Evolutionary conservation across 2,888 invertebrate species (phyloP).

Genomic region (Eilema griseolum): DNA sequence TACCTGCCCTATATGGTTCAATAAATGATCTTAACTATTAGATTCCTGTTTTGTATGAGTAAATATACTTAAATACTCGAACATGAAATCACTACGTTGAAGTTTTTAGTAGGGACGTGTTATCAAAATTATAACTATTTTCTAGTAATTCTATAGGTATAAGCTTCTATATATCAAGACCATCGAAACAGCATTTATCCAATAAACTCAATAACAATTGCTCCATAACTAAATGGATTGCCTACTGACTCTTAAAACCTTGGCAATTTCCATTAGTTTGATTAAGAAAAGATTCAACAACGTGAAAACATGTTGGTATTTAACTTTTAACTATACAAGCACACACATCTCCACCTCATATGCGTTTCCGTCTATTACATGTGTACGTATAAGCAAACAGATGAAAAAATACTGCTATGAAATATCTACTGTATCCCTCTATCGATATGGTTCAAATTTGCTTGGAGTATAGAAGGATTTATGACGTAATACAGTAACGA

Average conservation of each 20-base stretch:
- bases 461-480: constrained; percentile 48
- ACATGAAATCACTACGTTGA: not conserved
- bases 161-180: constrained; percentile 28
- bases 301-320: constrained; percentile 75
- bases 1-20: not conserved
- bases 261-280: constrained; percentile 78
- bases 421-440: constrained; percentile 43
- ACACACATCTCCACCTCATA: constrained; percentile 61
- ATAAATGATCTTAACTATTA: not conserved
- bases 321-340: constrained; percentile 81
- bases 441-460: constrained; percentile 49
- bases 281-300: constrained; percentile 78
- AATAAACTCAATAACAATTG: constrained; percentile 42
- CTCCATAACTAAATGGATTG: constrained; percentile 61
- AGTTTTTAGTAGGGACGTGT: not conserved
- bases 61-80: not conserved
- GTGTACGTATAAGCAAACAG: constrained; percentile 59
- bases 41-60: not conserved
- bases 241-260: constrained; percentile 62
- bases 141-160: constrained; percentile 19
- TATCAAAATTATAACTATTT: constrained; percentile 5
- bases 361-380: constrained; percentile 65
- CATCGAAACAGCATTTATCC: constrained; percentile 26
- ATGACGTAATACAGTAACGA: constrained; percentile 52
- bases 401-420: constrained; percentile 27